Base-by-base conservation (phyloP, 2,113 vertebrate genomes). In the Clarias gariepinus region DNA sequence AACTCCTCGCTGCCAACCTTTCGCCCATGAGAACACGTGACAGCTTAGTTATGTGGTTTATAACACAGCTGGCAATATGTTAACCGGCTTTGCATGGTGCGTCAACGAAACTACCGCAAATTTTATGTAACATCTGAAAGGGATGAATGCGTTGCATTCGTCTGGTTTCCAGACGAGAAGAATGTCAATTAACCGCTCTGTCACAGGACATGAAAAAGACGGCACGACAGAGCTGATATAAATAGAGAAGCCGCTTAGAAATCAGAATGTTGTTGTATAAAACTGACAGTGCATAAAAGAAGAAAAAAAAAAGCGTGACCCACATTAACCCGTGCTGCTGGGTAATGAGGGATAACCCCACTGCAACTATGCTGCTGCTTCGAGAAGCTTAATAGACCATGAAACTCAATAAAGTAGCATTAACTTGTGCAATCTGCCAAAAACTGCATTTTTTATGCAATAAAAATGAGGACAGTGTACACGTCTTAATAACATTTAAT, bases 151-250 rank as follows among this genome's bases (percentile, higher is more conserved):
- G 21, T 76, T 47, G 66, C 64, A 69, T 83, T 52, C 23, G 82
- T 58, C 66, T 18, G 33, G 83, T 76, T 76, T 55, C 36, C 71
- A 84, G 83, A 52, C 36, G 61, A 4, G 25, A 76, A 76, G 57
- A 63, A 84, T 58, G 83, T 84, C 71, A 63, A n/a, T 84, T 47
- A 84, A 16, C 15, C 13, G 83, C 57, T 76, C 71, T 60, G 52
- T 57, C 53, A 60, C 12, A 19, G 33, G 10, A 73, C 69, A 41
- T 41, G 33, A 11, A 23, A 36, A 36, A 30, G 33, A 53, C 6
- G 25, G 28, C 10, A 66, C n/a, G 60, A 76, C 25, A 12, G 28
- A 33, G n/a, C 16, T 47, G 41, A 60, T 69, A 77, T 30, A 63
- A 85, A 85, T 64, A 47, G 36, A 9, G 15, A 57, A 28, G 73